Conservation (phyloP, 2,888 invertebrate genomes). For the Stomorhina lunata region DNA sequence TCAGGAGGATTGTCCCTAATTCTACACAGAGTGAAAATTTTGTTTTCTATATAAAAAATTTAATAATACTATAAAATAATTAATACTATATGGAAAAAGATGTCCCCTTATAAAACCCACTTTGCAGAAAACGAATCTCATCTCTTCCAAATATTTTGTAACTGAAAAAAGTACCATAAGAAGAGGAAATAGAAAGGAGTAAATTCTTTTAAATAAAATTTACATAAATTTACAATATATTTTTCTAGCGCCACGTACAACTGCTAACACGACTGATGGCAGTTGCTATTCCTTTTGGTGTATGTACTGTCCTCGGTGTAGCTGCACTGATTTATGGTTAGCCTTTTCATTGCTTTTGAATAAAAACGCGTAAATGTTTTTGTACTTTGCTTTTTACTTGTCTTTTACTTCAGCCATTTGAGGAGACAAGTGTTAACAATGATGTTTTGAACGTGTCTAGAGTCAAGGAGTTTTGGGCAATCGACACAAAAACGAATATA, state of each 20-base stretch:
- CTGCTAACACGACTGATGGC: too few species aligned
- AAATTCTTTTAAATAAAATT: constrained; percentile 18
- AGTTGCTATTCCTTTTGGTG: not conserved
- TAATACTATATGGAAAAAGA: too few species aligned
- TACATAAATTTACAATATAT: constrained; percentile 43
- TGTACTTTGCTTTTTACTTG: not conserved
- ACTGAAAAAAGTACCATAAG: too few species aligned
- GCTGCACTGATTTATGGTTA: constrained; percentile 42
- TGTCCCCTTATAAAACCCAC: too few species aligned
- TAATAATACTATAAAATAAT: too few species aligned
- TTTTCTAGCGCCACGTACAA: constrained; percentile 39
- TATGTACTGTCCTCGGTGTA: not conserved
- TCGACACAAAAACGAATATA: too few species aligned
- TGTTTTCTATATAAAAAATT: too few species aligned
- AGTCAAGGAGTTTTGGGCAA: too few species aligned
- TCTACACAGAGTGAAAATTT: too few species aligned
- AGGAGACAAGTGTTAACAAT: constrained; percentile 44
- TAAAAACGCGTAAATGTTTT: constrained; percentile 34
- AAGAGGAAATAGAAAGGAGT: not conserved
- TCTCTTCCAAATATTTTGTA: too few species aligned
- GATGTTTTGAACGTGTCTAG: constrained; percentile 35
- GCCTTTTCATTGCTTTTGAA: not conserved
- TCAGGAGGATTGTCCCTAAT: too few species aligned
- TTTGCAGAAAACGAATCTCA: too few species aligned
- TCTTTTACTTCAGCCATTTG: constrained; percentile 1